Evolutionary conservation across 2,888 invertebrate genomes (phyloP), one percentile per base, ranked within the genome.

Genomic region (Geophilus truncorum): DNA sequence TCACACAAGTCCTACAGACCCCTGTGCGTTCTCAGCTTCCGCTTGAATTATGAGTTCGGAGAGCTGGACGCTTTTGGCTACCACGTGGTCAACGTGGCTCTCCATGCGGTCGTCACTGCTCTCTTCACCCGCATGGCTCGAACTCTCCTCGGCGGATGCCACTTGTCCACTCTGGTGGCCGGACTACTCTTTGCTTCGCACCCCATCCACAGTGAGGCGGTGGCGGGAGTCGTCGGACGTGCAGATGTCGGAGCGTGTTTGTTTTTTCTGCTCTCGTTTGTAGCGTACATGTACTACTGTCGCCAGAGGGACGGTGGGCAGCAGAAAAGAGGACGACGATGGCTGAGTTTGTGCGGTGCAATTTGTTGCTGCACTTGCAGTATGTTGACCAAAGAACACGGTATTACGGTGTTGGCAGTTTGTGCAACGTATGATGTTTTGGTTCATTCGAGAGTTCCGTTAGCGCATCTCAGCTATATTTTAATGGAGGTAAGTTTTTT

Each of bases 1-100:
- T 97, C 97, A 15, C 98, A 98, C 89, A 98, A 98, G 85, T 97
- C 97, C 81, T 98, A 97, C 89, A 91, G 98, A 40, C 98, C 98
- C 79, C 90, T 98, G 84, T 94, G 94, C 87, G 94, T 95, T 83
- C 92, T 95, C 83, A 92, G 94, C 84, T 96, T 94, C 89, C 92
- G 96, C 84, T 89, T 95, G 83, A 96, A 96, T 89, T 88, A 89
- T 86, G 91, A 92, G 88, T 89, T 93, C 82, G 90, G 87, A 40
- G 86, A 86, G 28, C 82, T 93, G 85, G 91, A 91, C 84, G 93
- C 94, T 18, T 91, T 91, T 89, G 93, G 94, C 85, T 96, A 94
- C 88, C 96, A 96, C 88, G 89, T 94, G 84, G 91, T 93, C 84
- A 96, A 96, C 88, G 91, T 97, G 81, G 87, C 94, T 81, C 91